phyloP scores from a whole-genome alignment of 2,888 invertebrate genomes.

The Trissolcus brochymenae region DNA sequence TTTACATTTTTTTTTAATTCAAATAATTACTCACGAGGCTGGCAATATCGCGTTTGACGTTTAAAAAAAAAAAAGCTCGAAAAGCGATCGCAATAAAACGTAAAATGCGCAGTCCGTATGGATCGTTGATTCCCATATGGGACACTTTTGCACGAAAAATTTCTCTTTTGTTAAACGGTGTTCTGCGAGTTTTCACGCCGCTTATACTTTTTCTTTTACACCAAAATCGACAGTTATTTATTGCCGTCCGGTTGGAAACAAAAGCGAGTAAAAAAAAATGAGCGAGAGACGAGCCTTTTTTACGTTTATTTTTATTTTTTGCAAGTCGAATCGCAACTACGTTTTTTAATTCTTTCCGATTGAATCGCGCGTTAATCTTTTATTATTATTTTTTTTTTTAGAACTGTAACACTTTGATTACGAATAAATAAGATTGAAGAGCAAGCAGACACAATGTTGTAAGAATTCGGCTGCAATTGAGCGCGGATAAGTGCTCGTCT shows the following conservation, averaged over 20 bases:
- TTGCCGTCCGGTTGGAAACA: conserved; percentile 2
- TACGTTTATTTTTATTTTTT: background rate
- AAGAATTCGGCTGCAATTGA: conserved; percentile 44
- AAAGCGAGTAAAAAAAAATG: background rate
- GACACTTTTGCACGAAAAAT: conserved; percentile 28
- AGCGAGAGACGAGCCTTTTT: background rate
- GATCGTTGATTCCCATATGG: conserved; percentile 34
- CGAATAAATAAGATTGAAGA: no score
- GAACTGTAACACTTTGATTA: no score
- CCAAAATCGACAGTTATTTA: conserved; percentile 31
- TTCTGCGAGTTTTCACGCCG: conserved; percentile 20
- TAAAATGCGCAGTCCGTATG: conserved; percentile 33
- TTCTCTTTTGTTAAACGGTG: conserved; percentile 32
- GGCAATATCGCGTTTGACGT: background rate
- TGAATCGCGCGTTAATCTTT: no score
- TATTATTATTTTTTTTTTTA: background rate
- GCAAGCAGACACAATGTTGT: no score
- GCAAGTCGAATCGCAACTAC: no score
- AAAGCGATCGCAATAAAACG: conserved; percentile 15
- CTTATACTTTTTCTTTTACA: conserved; percentile 8
- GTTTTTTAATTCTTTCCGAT: no score
- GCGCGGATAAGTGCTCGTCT: conserved; percentile 35
- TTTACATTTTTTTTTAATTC: background rate
- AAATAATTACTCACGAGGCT: conserved; percentile 30
- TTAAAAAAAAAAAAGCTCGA: conserved; percentile 8